Base-by-base conservation (phyloP, 2,797 vertebrate genomes). In the Caiman crocodilus region DNA sequence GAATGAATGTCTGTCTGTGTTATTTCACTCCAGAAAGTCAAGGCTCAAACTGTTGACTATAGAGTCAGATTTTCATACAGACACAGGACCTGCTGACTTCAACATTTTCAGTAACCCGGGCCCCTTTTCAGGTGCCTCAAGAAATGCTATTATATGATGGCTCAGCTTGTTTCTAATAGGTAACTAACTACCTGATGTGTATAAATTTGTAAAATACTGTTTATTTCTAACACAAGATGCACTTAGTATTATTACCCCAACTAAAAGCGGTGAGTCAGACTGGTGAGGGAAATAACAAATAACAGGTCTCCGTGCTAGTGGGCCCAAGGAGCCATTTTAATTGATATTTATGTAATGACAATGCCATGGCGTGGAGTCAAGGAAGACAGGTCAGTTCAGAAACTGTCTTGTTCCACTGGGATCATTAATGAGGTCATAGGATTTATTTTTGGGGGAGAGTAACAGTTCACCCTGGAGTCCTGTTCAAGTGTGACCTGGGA, bases 401-500 rank as follows among this genome's bases (percentile, higher is more conserved):
- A 32, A 35, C 16, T 35, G 32, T 32, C 20, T 71, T 71, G 67
- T 13, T 13, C 20, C 67, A 32, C 14, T 71, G 18, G 67, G 18
- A 50, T 50, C n/a, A 21, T 35, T 32, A 69, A n/a, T 69, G 30
- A 35, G 30, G 67, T 69, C 67, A 32, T 32, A 69, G 17, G 23
- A 35, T 23, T 16, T 14, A 12, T 77, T 60, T 60, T 17, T 35
- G 8, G 35, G 35, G 35, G 23, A 77, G 76, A 77, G 21, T 17
- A 69, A 12, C 30, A 59, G 57, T 60, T 59, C 74, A 85, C 20
- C 13, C n/a, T 23, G 56, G 35, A 28, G 10, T 60, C 82, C 73
- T 9, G 18, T 10, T 35, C 65, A 76, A 90, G 58, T 0, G 0
- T 42, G 42, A 87, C 82, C 16, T 80, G n/a, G 25, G 55, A 30